phyloP scores from a whole-genome alignment of 2,888 invertebrate genomes.

The Eupithecia vulgata region DNA sequence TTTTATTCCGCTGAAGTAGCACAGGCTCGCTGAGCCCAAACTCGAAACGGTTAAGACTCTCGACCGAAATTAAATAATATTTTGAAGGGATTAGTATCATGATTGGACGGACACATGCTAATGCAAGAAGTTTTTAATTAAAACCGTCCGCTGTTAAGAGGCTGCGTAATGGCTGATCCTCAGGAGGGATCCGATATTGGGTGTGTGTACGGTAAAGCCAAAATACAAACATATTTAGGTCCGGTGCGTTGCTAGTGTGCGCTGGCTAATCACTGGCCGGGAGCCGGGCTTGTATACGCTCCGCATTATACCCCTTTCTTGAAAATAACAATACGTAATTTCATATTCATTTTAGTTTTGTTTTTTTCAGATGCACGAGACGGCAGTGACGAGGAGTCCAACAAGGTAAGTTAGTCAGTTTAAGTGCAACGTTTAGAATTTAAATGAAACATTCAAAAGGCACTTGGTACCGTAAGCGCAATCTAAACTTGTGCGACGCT shows the following conservation, averaged over 20 bases:
- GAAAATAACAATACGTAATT: conserved; percentile 49
- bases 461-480: conserved; percentile 60
- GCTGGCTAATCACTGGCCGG: conserved; percentile 77
- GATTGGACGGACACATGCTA: conserved; percentile 79
- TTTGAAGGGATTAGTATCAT: conserved; percentile 76
- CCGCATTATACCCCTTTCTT: conserved; percentile 69
- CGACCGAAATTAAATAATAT: conserved; percentile 75
- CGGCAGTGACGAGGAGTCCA: conserved; percentile 66
- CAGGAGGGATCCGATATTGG: conserved; percentile 80
- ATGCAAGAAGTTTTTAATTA: conserved; percentile 84
- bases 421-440: conserved; percentile 52
- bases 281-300: conserved; percentile 64
- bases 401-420: conserved; percentile 69
- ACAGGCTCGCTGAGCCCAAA: conserved; percentile 37
- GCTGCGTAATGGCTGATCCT: conserved; percentile 82
- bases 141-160: conserved; percentile 82
- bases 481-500: conserved; percentile 74
- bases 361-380: conserved; percentile 75
- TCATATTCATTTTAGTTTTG: conserved; percentile 40
- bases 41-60: conserved; percentile 47
- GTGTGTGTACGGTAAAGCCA: conserved; percentile 77
- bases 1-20: conserved; percentile 38
- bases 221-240: conserved; percentile 83
- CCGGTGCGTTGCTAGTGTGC: conserved; percentile 72
- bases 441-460: conserved; percentile 63